Base-by-base conservation (phyloP, 2,797 vertebrate species). In the Poecilia velifera region DNA sequence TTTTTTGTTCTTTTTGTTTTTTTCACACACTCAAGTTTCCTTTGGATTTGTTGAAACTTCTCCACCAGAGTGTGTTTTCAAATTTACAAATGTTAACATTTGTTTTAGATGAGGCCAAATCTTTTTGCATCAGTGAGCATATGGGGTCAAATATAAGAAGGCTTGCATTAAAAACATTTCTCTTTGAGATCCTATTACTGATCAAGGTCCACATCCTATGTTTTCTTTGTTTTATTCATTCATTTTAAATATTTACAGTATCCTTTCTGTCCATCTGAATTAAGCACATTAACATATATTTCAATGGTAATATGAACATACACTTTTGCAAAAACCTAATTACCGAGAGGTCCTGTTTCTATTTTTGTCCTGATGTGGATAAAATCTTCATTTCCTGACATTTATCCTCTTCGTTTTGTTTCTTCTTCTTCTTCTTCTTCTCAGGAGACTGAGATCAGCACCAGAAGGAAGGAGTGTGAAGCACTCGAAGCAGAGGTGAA, bases 391-490 rank as follows among this genome's bases (percentile, higher is more conserved):
- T 82, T 89, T 87, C 84, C 81, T 86, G 77, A 90, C 89, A 91
- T 89, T 81, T 82, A 62, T 88, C 84, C 74, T 91, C 73, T 89
- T 64, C 49, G 83, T 84, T 87, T 70, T 76, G 72, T 12, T 59
- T 25, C 14, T 46, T 51, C 20, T 22, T 66, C 14, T 46, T 51
- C 20, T 22, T 66, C 79, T 28, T 87, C 84, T 89, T 83, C 89
- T 76, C 90, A 96, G 96, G 95, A 96, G 94, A 95, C 91, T 80
- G 95, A 96, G 91, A 94, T 95, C 93, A 93, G 92, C 93, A 94
- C 87, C 93, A 96, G 91, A 87, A 92, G 90, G 83, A 94, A 94
- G 88, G 95, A 96, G 95, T 95, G 94, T 87, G 92, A 94, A 93
- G 90, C 90, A 84, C 94, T 95, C 75, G 92, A 95, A 76, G 93